Conservation (phyloP, 2,888 invertebrate species). For the Drosophila cognata region DNA sequence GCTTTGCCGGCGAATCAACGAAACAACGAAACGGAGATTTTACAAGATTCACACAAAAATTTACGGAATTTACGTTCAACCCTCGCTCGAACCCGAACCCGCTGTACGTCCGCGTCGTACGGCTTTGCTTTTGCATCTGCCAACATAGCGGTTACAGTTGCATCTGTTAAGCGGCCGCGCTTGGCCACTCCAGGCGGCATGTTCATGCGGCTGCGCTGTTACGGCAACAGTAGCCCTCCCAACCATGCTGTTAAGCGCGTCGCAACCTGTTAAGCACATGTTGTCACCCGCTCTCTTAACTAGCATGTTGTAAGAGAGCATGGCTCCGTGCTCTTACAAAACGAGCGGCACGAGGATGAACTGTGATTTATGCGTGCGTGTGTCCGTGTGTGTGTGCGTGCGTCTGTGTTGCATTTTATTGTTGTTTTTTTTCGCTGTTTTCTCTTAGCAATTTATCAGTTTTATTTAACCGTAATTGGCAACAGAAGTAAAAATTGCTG, state of each 20-base stretch:
- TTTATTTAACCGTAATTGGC: not conserved
- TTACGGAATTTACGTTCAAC: constrained; percentile 43
- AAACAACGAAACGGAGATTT: constrained; percentile 6
- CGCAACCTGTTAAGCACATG: constrained; percentile 38
- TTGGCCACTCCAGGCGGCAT: not conserved
- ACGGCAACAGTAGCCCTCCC: constrained; percentile 30
- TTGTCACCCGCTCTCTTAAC: not conserved
- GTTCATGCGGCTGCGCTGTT: constrained; percentile 28
- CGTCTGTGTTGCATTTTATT: not conserved
- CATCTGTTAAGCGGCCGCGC: constrained; percentile 18
- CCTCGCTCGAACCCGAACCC: constrained; percentile 45
- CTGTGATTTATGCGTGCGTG: not conserved
- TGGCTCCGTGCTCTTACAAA: constrained; percentile 30
- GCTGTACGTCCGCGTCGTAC: constrained; percentile 51
- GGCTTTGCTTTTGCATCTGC: constrained; percentile 59
- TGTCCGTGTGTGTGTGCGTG: not conserved
- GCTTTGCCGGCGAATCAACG: constrained; percentile 39
- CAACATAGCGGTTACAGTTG: constrained; percentile 44
- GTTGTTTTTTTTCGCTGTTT: not conserved
- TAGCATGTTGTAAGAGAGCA: constrained; percentile 10
- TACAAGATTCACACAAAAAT: constrained; percentile 29
- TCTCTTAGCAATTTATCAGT: not conserved
- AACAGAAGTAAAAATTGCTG: not conserved
- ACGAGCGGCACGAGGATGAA: not conserved
- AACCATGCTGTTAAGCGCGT: constrained; percentile 23